These are phyloP conservation scores for Myiotriccus ornatus DNA, from an alignment of 2,797 vertebrate species.

Conservation along the genomic window DNA sequence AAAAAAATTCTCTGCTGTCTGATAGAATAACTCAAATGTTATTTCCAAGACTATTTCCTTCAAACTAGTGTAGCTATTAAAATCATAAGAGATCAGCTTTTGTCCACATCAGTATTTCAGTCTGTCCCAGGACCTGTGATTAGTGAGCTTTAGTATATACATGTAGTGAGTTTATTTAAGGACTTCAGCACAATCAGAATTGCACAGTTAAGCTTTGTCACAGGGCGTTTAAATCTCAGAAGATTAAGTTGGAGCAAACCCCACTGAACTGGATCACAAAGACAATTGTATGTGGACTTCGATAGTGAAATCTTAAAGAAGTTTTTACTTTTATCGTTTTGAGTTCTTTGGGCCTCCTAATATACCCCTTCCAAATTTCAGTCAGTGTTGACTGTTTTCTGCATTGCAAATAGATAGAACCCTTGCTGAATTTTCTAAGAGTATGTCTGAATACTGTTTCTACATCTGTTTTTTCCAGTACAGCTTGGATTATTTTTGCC, in stretches of 20 bases:
- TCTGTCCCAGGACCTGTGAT: background rate
- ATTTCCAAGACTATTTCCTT: background rate
- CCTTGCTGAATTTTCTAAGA: background rate
- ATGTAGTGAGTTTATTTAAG: background rate
- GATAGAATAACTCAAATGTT: background rate
- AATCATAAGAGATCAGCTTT: background rate
- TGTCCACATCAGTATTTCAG: background rate
- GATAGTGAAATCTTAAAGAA: background rate
- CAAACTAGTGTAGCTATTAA: background rate
- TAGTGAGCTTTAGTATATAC: background rate
- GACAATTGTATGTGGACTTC: background rate
- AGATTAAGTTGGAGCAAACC: background rate
- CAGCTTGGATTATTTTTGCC: background rate
- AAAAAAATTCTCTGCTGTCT: background rate
- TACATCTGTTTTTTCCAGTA: background rate
- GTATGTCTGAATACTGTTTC: background rate
- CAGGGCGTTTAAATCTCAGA: background rate
- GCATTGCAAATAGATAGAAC: background rate
- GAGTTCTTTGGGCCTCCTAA: background rate
- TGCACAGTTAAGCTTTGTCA: background rate
- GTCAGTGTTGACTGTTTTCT: background rate
- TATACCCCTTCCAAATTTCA: background rate
- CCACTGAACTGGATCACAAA: rapidly evolving
- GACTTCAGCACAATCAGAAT: background rate
- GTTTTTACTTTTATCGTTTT: background rate